Evolutionary conservation across 2,888 invertebrate genomes (phyloP).

Genomic region (Thereva nobilitata): DNA sequence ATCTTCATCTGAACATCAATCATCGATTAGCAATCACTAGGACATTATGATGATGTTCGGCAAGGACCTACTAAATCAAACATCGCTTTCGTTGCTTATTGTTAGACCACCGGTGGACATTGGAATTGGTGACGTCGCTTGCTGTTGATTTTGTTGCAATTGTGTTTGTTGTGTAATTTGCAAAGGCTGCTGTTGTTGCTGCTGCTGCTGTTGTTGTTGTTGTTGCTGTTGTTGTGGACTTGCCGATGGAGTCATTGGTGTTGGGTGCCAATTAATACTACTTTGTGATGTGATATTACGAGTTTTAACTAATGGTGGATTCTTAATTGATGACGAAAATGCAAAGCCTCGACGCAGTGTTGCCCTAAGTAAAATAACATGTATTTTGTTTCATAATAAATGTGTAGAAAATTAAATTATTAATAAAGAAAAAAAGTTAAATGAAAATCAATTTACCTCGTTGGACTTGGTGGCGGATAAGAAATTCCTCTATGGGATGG

Average conservation of each 20-base stretch:
- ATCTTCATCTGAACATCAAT: slow-evolving; percentile 8
- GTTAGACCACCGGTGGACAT: slow-evolving; percentile 44
- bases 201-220: slow-evolving; percentile 41
- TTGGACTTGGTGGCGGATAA: slow-evolving; percentile 81
- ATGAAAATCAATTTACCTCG: slow-evolving; percentile 51
- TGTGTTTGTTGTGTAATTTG: slow-evolving; percentile 36
- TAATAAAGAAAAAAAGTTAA: slow-evolving; percentile 5
- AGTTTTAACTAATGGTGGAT: slow-evolving; percentile 81
- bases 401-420: neutral
- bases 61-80: slow-evolving; percentile 49
- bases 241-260: slow-evolving; percentile 51
- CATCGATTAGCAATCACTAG: neutral
- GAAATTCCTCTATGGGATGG: slow-evolving; percentile 74
- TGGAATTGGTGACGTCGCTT: slow-evolving; percentile 41
- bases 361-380: slow-evolving; percentile 57
- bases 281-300: slow-evolving; percentile 69
- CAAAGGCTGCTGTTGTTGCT: slow-evolving; percentile 41
- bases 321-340: slow-evolving; percentile 73
- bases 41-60: slow-evolving; percentile 42
- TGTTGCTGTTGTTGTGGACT: slow-evolving; percentile 48
- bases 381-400: neutral
- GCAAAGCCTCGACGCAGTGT: slow-evolving; percentile 69
- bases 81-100: slow-evolving; percentile 53
- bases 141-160: slow-evolving; percentile 42
- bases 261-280: slow-evolving; percentile 57